Conservation (phyloP, 2,113 vertebrate genomes). For the Syngnathus typhle region DNA sequence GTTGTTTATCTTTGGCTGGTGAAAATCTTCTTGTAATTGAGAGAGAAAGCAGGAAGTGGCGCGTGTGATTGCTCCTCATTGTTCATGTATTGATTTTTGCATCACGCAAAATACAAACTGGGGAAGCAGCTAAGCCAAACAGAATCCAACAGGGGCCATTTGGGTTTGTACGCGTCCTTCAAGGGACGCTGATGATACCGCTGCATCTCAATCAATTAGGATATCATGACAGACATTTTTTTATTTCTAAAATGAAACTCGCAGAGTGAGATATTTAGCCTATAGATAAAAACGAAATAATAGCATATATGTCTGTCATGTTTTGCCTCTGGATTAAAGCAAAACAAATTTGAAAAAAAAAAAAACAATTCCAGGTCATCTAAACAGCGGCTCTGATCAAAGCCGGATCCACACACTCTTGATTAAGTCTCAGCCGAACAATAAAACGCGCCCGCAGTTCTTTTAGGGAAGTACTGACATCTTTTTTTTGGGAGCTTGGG, state of each 20-base stretch:
- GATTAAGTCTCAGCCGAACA: slow-evolving; percentile 31
- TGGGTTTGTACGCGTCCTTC: neutral
- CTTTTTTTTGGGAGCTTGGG: slow-evolving; percentile 7
- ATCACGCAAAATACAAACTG: neutral
- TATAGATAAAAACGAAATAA: too few species aligned
- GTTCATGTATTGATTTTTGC: slow-evolving; percentile 11
- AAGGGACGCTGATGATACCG: neutral
- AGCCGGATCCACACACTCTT: slow-evolving; percentile 19
- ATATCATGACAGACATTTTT: neutral
- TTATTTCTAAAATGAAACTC: neutral
- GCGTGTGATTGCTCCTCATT: slow-evolving; percentile 19
- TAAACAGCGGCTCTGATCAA: slow-evolving; percentile 30
- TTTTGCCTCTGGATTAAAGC: neutral
- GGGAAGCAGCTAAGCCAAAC: slow-evolving; percentile 11
- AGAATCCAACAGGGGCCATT: slow-evolving; percentile 20
- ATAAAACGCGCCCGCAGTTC: slow-evolving; percentile 3
- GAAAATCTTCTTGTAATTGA: neutral
- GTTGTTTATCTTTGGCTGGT: slow-evolving; percentile 8
- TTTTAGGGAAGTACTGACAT: slow-evolving; percentile 10
- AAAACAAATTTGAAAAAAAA: neutral
- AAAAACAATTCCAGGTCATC: neutral
- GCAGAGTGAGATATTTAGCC: too few species aligned
- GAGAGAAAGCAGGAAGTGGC: slow-evolving; percentile 8
- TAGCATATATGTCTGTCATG: neutral
- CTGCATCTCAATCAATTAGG: neutral